A percentile compares a stretch with the other conserved stretches of the same genome.
phyloP scores from a whole-genome alignment of 2,797 vertebrate species.

The Ptychadena robeensis region DNA sequence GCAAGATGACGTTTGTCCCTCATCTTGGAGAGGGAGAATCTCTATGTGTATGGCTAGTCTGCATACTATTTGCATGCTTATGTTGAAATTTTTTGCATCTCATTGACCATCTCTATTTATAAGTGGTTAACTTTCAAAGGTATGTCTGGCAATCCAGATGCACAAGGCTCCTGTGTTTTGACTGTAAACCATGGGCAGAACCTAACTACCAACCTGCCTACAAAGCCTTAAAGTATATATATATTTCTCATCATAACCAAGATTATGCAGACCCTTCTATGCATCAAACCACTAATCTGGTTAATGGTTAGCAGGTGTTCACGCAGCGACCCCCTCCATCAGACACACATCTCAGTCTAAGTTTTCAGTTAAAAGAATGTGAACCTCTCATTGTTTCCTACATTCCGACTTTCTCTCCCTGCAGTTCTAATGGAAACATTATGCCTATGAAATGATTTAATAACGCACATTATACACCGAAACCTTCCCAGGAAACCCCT shows the following conservation, averaged over 20 bases:
- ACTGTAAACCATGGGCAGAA: neutral
- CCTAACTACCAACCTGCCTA: neutral
- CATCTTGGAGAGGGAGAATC: too few relatives aligned
- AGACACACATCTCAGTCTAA: neutral
- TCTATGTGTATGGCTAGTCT: too few relatives aligned
- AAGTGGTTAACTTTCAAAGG: neutral
- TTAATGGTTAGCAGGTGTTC: slow-evolving; percentile 34
- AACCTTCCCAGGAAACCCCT: slow-evolving; percentile 1
- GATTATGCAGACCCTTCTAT: neutral
- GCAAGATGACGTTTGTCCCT: too few relatives aligned
- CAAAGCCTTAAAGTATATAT: neutral
- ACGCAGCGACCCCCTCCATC: neutral
- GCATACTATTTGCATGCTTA: too few relatives aligned
- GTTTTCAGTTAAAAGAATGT: slow-evolving; percentile 17
- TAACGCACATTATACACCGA: slow-evolving; percentile 22
- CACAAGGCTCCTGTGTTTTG: neutral
- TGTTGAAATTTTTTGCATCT: too few relatives aligned
- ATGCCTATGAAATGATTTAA: slow-evolving; percentile 39
- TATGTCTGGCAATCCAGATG: neutral
- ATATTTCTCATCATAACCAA: neutral
- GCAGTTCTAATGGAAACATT: slow-evolving; percentile 44
- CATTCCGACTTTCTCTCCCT: slow-evolving; percentile 26
- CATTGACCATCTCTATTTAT: too few relatives aligned
- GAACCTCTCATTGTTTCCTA: slow-evolving; percentile 21
- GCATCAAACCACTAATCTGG: neutral